These are phyloP conservation scores for Sebastes wilsoni DNA, from an alignment of 2,797 vertebrate species.

Conservation along the genomic window DNA sequence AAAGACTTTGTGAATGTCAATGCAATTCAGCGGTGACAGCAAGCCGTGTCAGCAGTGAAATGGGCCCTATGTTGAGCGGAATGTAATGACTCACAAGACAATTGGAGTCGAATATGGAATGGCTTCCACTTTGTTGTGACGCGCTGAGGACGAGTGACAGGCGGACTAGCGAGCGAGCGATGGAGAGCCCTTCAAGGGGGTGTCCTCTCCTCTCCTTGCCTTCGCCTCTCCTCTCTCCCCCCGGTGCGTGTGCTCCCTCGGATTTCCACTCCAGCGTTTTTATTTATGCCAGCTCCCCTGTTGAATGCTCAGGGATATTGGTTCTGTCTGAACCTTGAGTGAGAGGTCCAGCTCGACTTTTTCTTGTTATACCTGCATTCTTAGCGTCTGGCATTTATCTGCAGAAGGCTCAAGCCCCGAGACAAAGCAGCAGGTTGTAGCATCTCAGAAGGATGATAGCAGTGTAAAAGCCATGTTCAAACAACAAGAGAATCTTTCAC, in stretches of 20 bases:
- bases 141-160: conserved; percentile 64
- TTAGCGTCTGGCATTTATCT: conserved; percentile 60
- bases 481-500: conserved; percentile 37
- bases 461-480: conserved; percentile 48
- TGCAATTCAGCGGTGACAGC: conserved; percentile 68
- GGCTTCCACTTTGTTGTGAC: conserved; percentile 68
- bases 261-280: conserved; percentile 52
- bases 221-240: neutral
- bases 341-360: conserved; percentile 51
- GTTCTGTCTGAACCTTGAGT: conserved; percentile 66
- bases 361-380: conserved; percentile 56
- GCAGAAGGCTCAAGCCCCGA: conserved; percentile 29
- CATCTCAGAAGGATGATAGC: conserved; percentile 39
- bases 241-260: neutral
- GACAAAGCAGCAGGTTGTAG: conserved; percentile 34
- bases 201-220: conserved; percentile 14
- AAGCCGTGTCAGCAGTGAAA: conserved; percentile 68
- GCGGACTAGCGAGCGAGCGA: conserved; percentile 1
- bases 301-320: conserved; percentile 69
- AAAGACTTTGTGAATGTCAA: conserved; percentile 75
- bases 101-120: conserved; percentile 64
- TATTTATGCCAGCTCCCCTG: conserved; percentile 60
- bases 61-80: conserved; percentile 63
- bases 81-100: conserved; percentile 74
- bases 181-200: conserved; percentile 39